Base-by-base conservation (phyloP, 37 sponge, comb jelly and placozoan genomes). In the Axinella damicornis region DNA sequence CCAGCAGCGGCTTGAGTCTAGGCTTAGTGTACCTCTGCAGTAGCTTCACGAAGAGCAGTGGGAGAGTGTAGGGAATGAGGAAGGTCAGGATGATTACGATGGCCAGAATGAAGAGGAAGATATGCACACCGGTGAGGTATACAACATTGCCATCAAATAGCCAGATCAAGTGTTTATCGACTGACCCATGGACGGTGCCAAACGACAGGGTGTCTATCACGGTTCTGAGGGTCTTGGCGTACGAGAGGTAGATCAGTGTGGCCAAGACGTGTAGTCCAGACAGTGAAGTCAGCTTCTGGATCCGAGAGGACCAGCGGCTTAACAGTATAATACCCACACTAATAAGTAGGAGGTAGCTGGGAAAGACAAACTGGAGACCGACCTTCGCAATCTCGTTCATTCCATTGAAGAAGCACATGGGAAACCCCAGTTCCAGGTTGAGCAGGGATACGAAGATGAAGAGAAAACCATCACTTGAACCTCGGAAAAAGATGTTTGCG, bases 301-400 rank as follows among this genome's bases (percentile, higher is more conserved):
- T 38, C 39, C 19, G 40, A n/a, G 40, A 24, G 0, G 77, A 82
- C 74, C 53, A 65, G 19, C 59, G 68, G 30, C 70, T 76, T 17
- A 82, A 25, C 2, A 82, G 19, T 24, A 79, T 87, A 28, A 87
- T 74, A 21, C 15, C 52, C 19, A 71, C 14, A 15, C 77, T 35
- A 11, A 92, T 39, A 20, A 76, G 36, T 68, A 92, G 53, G 60
- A 92, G 74, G 53, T 92, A 92, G 21, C 73, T 33, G 4, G 92
- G 92, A 54, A 92, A 92, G 52, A 87, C 67, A 55, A 69, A 82
- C 68, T 83, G 83, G 22, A 92, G 74, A 13, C 70, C 77, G 12
- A 54, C 68, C 53, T 83, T 92, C 5, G 61, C 65, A n/a, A 69
- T 63, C 32, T 92, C 88, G 64, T 60, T 70, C 88, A 87, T 92